Evolutionary conservation across 2,113 vertebrate genomes (phyloP).

Genomic region (Cyanoderma ruficeps): DNA sequence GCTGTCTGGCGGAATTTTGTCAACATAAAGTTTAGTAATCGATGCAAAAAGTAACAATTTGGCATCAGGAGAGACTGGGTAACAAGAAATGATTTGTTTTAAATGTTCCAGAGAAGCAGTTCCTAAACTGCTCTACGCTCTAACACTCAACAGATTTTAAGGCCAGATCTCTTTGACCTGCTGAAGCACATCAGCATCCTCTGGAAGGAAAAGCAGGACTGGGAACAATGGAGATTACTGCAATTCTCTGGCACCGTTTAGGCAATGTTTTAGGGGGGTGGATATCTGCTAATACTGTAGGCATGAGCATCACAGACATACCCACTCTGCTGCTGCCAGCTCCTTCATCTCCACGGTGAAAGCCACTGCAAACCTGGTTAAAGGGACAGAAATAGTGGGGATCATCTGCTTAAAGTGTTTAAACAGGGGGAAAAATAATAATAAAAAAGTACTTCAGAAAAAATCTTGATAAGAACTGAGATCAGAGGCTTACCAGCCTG

Average conservation of each 20-base stretch:
- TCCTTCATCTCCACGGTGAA: conserved; percentile 87
- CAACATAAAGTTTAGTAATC: neutral
- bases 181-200: neutral
- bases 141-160: neutral
- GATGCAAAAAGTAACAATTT: neutral
- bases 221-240: neutral
- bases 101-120: neutral
- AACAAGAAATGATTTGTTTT: neutral
- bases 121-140: neutral
- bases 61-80: rapidly evolving
- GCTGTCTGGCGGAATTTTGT: neutral
- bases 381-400: neutral
- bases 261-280: neutral
- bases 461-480: neutral
- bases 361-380: conserved; percentile 88
- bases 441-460: neutral
- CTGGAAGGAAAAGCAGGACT: neutral
- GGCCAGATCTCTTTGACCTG: neutral
- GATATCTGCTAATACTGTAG: neutral
- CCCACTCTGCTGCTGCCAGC: conserved; percentile 80
- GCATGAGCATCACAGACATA: conserved; percentile 64
- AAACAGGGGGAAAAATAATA: neutral
- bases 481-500: neutral
- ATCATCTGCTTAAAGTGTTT: conserved; percentile 15
- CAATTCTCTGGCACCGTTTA: neutral